Base-by-base conservation (phyloP, 2,797 vertebrate genomes). In the Chloroceryle amazona region DNA sequence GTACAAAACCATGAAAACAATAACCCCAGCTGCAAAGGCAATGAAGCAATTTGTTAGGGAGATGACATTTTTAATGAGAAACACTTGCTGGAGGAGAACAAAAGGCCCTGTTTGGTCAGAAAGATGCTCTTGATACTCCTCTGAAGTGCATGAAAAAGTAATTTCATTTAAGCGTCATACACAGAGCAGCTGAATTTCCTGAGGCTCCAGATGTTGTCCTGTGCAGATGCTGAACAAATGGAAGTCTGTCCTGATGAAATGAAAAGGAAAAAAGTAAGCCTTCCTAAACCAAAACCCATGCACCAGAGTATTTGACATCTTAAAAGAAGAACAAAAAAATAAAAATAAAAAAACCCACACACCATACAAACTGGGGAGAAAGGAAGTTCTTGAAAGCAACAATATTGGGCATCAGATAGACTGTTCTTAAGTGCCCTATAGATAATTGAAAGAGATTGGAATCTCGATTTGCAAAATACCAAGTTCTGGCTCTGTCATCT, bases 11-110 rank as follows among this genome's bases (percentile, higher is more conserved):
- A 67, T 75, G 97, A 95, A 96, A 98, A 98, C 97, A 97, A 97
- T 97, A 97, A 96, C 68, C 97, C 98, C 99, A 99, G 98, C 99
- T 99, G 98, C 95, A 97, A 97, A 98, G 97, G 96, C 97, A 98
- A 97, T 95, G 85, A 97, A 97, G 98, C 98, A 98, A 99, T 99
- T 99, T 99, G 98, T 99, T 98, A 98, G 96, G 96, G 98, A 98
- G 98, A 99, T 98, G 98, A 99, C 98, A 98, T 98, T 98, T 98
- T 98, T 99, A 99, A 99, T 98, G 98, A 98, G 98, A 99, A 99
- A 98, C 99, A 99, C 98, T 99, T 98, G 99, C 97, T 97, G 96
- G 83, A 97, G 90, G 95, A 98, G 97, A 98, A 98, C 98, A 98
- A 98, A 98, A 98, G 98, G 96, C 96, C 93, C 97, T 96, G 96